Conservation (phyloP, 2,797 vertebrate genomes). For the Lepidocolaptes lacrymiger region DNA sequence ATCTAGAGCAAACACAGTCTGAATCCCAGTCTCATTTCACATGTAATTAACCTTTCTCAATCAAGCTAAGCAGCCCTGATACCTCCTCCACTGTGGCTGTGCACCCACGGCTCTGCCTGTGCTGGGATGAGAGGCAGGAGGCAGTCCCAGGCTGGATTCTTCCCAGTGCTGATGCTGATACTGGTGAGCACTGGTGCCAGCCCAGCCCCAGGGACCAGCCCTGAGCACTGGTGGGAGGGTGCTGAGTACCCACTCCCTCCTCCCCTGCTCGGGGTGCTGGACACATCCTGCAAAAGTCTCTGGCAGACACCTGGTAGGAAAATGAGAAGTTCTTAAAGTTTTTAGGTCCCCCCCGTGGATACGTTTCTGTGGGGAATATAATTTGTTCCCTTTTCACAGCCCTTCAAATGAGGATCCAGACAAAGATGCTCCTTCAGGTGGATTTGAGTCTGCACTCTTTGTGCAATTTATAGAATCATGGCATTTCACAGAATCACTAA, state of each 20-base stretch:
- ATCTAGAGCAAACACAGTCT: conserved; percentile 81
- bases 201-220: not conserved
- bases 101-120: not conserved
- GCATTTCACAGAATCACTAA: not conserved
- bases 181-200: not conserved
- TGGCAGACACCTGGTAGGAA: not conserved
- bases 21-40: conserved; percentile 83
- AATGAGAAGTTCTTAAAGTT: not conserved
- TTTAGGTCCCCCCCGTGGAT: not conserved
- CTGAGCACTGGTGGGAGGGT: rapidly evolving
- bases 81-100: conserved; percentile 62
- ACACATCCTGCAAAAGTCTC: rapidly evolving
- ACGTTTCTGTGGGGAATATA: rapidly evolving
- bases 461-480: rapidly evolving
- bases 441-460: not conserved
- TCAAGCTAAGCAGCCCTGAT: conserved; percentile 76
- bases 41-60: conserved; percentile 86
- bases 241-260: rapidly evolving
- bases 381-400: rapidly evolving
- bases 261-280: rapidly evolving
- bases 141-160: not conserved
- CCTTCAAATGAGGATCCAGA: not conserved
- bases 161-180: rapidly evolving
- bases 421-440: not conserved
- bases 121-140: not conserved